Evolutionary conservation across 2,888 invertebrate species (phyloP).

Genomic region (Phymatocera aterrima): DNA sequence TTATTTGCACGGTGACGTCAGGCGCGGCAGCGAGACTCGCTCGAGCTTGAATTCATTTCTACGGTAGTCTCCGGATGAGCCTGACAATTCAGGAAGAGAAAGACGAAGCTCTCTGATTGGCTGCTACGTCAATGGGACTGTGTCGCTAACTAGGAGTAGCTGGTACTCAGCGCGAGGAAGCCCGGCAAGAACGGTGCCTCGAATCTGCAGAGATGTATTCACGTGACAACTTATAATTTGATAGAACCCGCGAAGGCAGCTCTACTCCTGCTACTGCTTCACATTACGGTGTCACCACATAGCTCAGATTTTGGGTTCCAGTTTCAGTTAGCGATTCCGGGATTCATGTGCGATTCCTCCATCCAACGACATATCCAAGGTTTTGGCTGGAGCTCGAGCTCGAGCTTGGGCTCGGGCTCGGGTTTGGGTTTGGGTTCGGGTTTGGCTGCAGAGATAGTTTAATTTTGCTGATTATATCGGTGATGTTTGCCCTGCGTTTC

Average conservation of each 20-base stretch:
- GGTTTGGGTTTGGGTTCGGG: background rate
- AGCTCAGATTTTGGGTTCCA: slow-evolving; percentile 9
- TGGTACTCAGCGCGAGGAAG: background rate
- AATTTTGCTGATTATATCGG: slow-evolving; percentile 62
- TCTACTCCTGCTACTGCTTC: slow-evolving; percentile 10
- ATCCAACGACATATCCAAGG: background rate
- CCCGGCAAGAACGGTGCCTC: background rate
- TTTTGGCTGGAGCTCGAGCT: too few relatives aligned
- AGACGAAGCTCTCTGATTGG: slow-evolving; percentile 25
- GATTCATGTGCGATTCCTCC: too few relatives aligned
- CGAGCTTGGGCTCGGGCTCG: background rate
- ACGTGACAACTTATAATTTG: slow-evolving; percentile 36
- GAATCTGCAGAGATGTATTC: slow-evolving; percentile 15
- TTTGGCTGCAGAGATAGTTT: slow-evolving; percentile 52
- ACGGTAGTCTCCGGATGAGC: slow-evolving; percentile 1
- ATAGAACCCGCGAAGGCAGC: slow-evolving; percentile 12
- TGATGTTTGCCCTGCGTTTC: slow-evolving; percentile 56
- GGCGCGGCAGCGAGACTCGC: background rate
- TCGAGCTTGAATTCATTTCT: slow-evolving; percentile 23
- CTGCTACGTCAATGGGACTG: slow-evolving; percentile 25
- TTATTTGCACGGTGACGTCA: slow-evolving; percentile 20
- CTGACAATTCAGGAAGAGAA: slow-evolving; percentile 34
- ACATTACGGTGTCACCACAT: slow-evolving; percentile 3
- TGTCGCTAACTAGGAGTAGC: slow-evolving; percentile 31
- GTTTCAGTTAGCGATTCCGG: slow-evolving; percentile 13